phyloP scores from a whole-genome alignment of 2,888 invertebrate genomes.

The Lasioglossum villosulum region DNA sequence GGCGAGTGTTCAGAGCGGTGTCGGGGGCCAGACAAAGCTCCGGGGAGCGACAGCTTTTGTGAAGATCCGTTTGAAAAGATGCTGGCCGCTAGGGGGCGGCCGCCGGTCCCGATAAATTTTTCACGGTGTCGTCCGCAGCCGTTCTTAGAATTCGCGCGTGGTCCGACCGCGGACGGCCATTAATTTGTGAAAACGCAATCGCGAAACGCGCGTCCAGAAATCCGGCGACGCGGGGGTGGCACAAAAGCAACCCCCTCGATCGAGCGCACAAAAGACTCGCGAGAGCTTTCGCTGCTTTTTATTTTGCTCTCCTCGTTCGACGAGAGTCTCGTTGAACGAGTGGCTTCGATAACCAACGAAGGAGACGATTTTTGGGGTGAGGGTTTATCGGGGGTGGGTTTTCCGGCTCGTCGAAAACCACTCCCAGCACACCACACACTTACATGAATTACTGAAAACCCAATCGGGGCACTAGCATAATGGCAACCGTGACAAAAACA shows the following conservation, averaged over 20 bases:
- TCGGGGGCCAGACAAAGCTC: constrained; percentile 56
- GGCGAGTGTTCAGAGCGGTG: constrained; percentile 35
- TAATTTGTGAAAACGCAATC: constrained; percentile 68
- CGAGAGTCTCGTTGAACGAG: not conserved
- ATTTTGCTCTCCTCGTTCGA: not conserved
- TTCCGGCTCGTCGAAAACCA: constrained; percentile 19
- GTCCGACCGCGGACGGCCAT: constrained; percentile 42
- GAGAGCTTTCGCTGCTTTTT: not conserved
- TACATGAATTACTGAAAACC: constrained; percentile 79
- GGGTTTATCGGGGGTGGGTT: constrained; percentile 19
- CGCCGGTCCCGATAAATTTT: constrained; percentile 76
- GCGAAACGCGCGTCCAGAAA: constrained; percentile 26
- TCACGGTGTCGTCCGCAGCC: constrained; percentile 77
- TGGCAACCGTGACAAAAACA: constrained; percentile 38
- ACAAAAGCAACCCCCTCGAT: constrained; percentile 27
- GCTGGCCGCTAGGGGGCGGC: constrained; percentile 49
- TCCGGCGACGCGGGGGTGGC: not conserved
- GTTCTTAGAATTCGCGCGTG: constrained; percentile 72
- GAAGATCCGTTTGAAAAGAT: constrained; percentile 72
- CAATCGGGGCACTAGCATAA: constrained; percentile 67
- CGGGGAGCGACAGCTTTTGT: constrained; percentile 67
- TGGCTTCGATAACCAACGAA: not conserved
- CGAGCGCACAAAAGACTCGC: constrained; percentile 6
- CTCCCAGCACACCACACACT: constrained; percentile 2
- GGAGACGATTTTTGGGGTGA: not conserved